Base-by-base conservation (phyloP, 2,113 vertebrate species). In the Thermophis baileyi region DNA sequence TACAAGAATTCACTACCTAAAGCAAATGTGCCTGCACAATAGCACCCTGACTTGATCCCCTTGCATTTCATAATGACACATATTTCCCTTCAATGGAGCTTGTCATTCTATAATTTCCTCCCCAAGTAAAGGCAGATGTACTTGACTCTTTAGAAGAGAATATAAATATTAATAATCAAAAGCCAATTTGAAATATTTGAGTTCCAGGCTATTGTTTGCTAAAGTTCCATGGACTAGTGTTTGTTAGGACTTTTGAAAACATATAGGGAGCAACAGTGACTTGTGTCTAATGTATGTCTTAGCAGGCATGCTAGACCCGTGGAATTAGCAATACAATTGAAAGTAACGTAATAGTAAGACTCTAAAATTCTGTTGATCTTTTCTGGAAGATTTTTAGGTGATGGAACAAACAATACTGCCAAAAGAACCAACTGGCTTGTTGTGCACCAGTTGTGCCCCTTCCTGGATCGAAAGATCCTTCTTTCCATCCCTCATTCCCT, bases 1-100 rank as follows among this genome's bases (percentile, higher is more conserved):
- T 94, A 91, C 57, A 95, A 94, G 87, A 57, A 91, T 94, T 96
- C 94, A 94, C 92, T 95, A 69, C 93, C 87, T 89, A 95, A 96
- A 93, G 87, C 92, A 93, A 81, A 95, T 94, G 94, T 92, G 92
- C 95, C 95, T 96, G 94, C 95, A 96, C 94, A 95, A 97, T 94
- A 96, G 94, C 95, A 96, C 96, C 94, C 94, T 50, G 92, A 90
- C 88, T 88, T 86, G 89, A 94, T 93, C 95, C 93, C 90, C 92
- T 93, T 85, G 92, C 87, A 85, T 95, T 96, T 96, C 93, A 91
- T 93, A 94, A 96, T 94, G 95, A 93, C 95, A 93, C 88, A 49
- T 90, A 94, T 90, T 96, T 91, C 94, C 89, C 94, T 27, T 92
- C 88, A 57, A 35, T 90, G 94, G 92, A 95, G 96, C 93, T 90